These are phyloP conservation scores for Neolamprologus devosi DNA, from an alignment of 2,113 vertebrate genomes.

Conservation along the genomic window DNA sequence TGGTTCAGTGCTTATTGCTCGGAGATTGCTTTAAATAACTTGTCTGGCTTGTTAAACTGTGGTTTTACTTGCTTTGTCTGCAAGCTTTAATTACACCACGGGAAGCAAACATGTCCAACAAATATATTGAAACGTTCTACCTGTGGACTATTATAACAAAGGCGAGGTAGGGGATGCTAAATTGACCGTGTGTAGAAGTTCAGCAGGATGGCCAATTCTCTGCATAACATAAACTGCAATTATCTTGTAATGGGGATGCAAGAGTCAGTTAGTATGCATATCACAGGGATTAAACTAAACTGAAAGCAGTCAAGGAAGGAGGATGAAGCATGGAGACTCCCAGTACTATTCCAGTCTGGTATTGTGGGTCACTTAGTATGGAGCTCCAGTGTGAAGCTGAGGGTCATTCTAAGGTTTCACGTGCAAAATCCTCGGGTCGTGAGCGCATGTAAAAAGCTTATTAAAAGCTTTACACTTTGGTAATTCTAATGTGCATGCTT, in stretches of 20 bases:
- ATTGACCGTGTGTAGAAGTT: neutral
- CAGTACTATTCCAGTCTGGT: neutral
- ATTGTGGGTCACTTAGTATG: neutral
- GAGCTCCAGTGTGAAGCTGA: neutral
- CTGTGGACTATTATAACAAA: neutral
- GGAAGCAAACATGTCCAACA: neutral
- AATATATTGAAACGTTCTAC: neutral
- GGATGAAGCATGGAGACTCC: neutral
- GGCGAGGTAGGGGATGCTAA: neutral
- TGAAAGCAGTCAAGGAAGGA: neutral
- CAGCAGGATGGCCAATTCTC: neutral
- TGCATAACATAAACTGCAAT: neutral
- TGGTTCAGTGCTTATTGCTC: neutral
- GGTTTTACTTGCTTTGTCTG: neutral
- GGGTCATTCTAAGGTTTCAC: neutral
- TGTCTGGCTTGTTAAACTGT: neutral
- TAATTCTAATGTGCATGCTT: neutral
- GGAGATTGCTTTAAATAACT: conserved; percentile 14
- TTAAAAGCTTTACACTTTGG: conserved; percentile 12
- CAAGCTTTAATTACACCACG: neutral
- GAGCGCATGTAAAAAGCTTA: conserved; percentile 32
- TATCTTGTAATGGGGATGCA: neutral
- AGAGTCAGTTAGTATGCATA: neutral
- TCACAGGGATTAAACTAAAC: neutral
- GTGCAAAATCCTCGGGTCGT: conserved; percentile 18